Percentiles rank a stretch among this genome's conserved stretches.
Conservation (phyloP, 2,113 vertebrate species). For the Apaloderma vittatum region DNA sequence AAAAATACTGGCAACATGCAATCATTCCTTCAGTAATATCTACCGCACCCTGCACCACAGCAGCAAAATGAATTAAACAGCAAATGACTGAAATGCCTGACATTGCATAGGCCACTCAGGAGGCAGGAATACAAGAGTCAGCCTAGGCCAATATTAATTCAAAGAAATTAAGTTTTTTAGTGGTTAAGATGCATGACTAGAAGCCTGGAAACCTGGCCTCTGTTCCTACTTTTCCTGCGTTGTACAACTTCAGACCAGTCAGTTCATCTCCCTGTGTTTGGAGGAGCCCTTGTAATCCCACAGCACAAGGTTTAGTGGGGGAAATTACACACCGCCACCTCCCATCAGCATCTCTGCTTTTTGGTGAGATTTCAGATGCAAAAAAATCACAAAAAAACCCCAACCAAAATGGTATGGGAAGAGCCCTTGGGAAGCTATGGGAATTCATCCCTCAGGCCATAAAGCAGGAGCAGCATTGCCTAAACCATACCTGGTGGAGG, state of each 20-base stretch:
- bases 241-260: neutral
- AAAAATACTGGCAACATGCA: slow-evolving; percentile 36
- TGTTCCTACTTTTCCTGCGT: neutral
- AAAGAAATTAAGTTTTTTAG: slow-evolving; percentile 55
- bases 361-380: neutral
- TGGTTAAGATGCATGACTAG: neutral
- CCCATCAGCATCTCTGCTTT: neutral
- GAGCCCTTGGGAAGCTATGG: neutral
- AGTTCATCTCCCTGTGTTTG: neutral
- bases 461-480: neutral
- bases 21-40: slow-evolving; percentile 49
- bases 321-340: neutral
- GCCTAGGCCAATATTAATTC: neutral
- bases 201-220: slow-evolving; percentile 4
- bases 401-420: neutral
- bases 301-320: neutral
- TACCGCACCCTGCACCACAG: neutral
- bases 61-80: slow-evolving; percentile 57
- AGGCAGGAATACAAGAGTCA: slow-evolving; percentile 2
- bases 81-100: slow-evolving; percentile 29
- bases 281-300: neutral
- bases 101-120: neutral
- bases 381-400: neutral
- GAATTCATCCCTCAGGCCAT: neutral
- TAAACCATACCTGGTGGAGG: neutral